phyloP scores from a whole-genome alignment of 2,888 invertebrate species.

The Drosophila kuntzei region DNA sequence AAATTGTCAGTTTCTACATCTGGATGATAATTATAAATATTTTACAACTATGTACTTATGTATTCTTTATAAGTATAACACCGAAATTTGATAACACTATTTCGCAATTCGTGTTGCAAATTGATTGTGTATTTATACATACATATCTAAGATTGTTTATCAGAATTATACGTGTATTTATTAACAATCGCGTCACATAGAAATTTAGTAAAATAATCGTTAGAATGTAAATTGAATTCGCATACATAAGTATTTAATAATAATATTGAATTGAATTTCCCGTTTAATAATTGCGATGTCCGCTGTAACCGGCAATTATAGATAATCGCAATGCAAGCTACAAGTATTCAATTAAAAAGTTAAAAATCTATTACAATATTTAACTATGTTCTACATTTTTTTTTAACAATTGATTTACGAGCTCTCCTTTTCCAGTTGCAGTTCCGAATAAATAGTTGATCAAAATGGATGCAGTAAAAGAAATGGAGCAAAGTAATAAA shows the following conservation, averaged over 20 bases:
- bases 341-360: slow-evolving; percentile 46
- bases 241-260: not conserved
- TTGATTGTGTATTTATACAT: not conserved
- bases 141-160: slow-evolving; percentile 8
- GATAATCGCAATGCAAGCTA: slow-evolving; percentile 1
- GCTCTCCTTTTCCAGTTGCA: slow-evolving; percentile 41
- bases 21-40: not conserved
- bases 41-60: not conserved
- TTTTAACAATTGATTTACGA: slow-evolving; percentile 3
- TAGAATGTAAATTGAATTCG: not conserved
- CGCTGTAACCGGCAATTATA: slow-evolving; percentile 4
- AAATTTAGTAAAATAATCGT: slow-evolving; percentile 1
- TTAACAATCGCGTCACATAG: not conserved
- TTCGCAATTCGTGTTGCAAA: not conserved
- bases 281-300: slow-evolving; percentile 2
- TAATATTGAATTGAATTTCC: not conserved
- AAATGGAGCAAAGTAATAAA: slow-evolving; percentile 48
- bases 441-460: slow-evolving; percentile 31
- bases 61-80: no score
- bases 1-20: not conserved
- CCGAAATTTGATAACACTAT: not conserved
- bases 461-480: slow-evolving; percentile 46
- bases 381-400: not conserved
- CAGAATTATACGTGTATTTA: not conserved
- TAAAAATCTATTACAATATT: slow-evolving; percentile 34